Evolutionary conservation across 1,140 invertebrate genomes (phyloP), one percentile per base, ranked within the genome.

Genomic region (Amyelois transitella): DNA sequence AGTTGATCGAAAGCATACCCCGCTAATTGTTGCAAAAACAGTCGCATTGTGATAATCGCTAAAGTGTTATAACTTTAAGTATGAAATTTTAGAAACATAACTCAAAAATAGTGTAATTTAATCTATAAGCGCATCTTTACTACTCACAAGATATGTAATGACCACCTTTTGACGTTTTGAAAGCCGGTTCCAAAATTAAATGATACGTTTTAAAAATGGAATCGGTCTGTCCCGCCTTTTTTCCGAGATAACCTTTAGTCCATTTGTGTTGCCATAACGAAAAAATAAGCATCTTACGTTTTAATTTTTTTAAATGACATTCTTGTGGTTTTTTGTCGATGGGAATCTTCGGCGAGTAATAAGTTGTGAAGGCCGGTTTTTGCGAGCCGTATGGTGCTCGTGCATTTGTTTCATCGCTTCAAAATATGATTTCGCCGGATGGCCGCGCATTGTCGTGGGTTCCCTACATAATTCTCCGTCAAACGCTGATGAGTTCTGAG

Each of bases 151-250:
- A 86, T 76, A 64, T 78, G 75, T 88, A 88, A 88, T 88, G 75
- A 88, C 85, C 81, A 83, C 82, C 82, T 86, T 83, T 81, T 86
- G 82, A 88, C 85, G 81, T 81, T 77, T 85, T 76, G 80, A 88
- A 69, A 85, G 82, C 85, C 81, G 80, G 85, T 88, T 88, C 69
- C 76, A 72, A 86, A 85, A 88, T 86, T 85, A 88, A 88, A 88
- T 88, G 80, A 88, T 88, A 88, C 81, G 82, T 88, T 88, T 86
- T 81, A 82, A 88, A 88, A 88, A 88, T 88, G 85, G 81, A 88
- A 88, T 88, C 82, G 82, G 78, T 81, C 81, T 57, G 81, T 77
- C 84, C 85, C 85, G 85, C 85, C 82, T 85, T 85, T 84, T 86
- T 87, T 81, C 72, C 66, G 84, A 86, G 84, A 88, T 86, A 88